Evolutionary conservation across 2,113 vertebrate genomes (phyloP), one percentile per base, ranked within the genome.

Genomic region (Perca flavescens): DNA sequence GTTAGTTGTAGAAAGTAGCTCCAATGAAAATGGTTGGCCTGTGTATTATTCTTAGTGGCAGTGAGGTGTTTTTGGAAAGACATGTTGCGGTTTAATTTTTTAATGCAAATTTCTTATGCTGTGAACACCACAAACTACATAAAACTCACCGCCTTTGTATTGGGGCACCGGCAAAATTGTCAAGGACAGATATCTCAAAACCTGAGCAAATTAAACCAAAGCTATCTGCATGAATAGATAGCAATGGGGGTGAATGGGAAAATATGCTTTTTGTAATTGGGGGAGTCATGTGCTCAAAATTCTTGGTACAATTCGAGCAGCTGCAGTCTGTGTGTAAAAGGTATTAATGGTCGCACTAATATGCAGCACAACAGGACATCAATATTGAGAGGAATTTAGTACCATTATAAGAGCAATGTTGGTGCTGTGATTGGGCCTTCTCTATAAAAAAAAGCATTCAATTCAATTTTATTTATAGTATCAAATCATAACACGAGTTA

Each of bases 201-300:
- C 22, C 74, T 53, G 69, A 53, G 70, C n/a, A 73, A 79, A 71
- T 75, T 7, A 70, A 74, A 74, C 34, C 25, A 49, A 36, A 57
- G 64, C 22, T 40, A 64, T 81, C 56, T 50, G 57, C 40, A 43
- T 3, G 6, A 46, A 73, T 9, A 72, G 40, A 67, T 60, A 77
- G 14, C 40, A 63, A 2, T 28, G 40, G 8, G 53, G 9, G 52
- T 16, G 34, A 66, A 19, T 6, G 21, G 21, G 6, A 46, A 47
- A 63, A 57, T 40, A 25, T 21, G 36, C 14, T 53, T 83, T 43
- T 6, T 31, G 17, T n/a, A 64, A 69, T 47, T 57, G 50, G 8
- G n/a, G 53, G 52, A 40, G 14, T 34, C 14, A 66, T 6, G 5
- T 60, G 13, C 2, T 66, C 16, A 77, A 21, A 58, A 49, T 16